Conservation (phyloP, 2,888 invertebrate genomes). For the Bursaphelenchus okinawaensis region DNA sequence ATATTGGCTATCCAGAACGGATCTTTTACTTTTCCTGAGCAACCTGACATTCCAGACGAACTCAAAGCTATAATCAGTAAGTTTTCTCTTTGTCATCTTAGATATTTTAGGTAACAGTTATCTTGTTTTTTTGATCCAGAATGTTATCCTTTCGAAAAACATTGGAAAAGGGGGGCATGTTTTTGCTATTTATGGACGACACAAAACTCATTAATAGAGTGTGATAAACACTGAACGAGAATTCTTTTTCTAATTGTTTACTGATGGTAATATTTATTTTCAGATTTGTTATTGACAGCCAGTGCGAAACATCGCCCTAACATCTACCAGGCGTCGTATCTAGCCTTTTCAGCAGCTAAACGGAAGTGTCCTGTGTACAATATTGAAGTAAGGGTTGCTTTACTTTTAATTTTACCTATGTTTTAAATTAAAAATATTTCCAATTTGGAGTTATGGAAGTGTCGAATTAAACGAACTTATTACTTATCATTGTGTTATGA, state of each 20-base stretch:
- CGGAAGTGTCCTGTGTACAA: slow-evolving; percentile 61
- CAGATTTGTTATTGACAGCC: slow-evolving; percentile 76
- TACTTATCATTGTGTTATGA: too few relatives aligned
- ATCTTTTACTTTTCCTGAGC: slow-evolving; percentile 77
- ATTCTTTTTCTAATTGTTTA: too few relatives aligned
- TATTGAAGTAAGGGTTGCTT: slow-evolving; percentile 60
- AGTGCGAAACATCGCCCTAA: slow-evolving; percentile 77
- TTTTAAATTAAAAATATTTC: too few relatives aligned
- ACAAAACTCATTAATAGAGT: not conserved
- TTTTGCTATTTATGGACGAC: too few relatives aligned
- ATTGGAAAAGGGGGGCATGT: too few relatives aligned
- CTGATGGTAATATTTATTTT: slow-evolving; percentile 20
- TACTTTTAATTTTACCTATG: too few relatives aligned
- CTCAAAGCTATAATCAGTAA: slow-evolving; percentile 72
- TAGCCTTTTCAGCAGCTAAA: slow-evolving; percentile 60
- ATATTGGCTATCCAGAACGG: slow-evolving; percentile 85
- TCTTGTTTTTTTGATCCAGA: too few relatives aligned
- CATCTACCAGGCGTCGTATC: slow-evolving; percentile 64
- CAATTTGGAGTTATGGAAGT: not conserved
- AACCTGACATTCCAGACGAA: slow-evolving; percentile 67
- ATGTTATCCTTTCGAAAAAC: too few relatives aligned
- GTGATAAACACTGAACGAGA: too few relatives aligned
- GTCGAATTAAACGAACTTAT: slow-evolving; percentile 4
- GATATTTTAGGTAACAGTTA: too few relatives aligned
- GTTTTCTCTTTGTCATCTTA: slow-evolving; percentile 49